A percentile compares a stretch with the other conserved stretches of the same genome.
Evolutionary conservation across 2,888 invertebrate species (phyloP).

Genomic region (Hofmannophila pseudospretella): DNA sequence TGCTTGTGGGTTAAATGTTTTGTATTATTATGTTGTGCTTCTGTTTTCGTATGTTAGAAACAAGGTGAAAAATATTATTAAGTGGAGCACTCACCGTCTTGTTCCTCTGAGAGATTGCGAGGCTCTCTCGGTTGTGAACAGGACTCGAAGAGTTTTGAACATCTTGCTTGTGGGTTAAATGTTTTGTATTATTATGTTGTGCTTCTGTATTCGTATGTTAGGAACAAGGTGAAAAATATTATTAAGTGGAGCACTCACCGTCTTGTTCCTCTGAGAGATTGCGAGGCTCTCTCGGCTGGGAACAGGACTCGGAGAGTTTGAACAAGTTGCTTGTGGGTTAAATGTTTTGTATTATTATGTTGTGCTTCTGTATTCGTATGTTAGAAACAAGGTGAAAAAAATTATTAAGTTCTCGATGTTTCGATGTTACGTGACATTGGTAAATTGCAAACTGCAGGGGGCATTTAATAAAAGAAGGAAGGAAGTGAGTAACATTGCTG

Average conservation of each 20-base stretch:
- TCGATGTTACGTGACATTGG: too few species aligned
- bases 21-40: neutral
- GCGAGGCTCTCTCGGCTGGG: too few species aligned
- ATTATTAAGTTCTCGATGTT: too few species aligned
- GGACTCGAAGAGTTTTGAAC: neutral
- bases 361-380: neutral
- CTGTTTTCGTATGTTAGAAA: conserved; percentile 35
- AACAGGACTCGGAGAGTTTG: too few species aligned
- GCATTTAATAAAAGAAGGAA: too few species aligned
- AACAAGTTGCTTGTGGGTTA: neutral
- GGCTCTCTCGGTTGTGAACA: conserved; percentile 11
- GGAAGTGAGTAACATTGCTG: too few species aligned
- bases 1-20: neutral
- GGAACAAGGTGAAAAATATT: conserved; percentile 62
- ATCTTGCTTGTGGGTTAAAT: neutral
- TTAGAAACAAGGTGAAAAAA: too few species aligned
- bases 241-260: conserved; percentile 65
- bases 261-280: too few species aligned
- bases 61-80: conserved; percentile 78
- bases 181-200: neutral
- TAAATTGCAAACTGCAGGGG: too few species aligned
- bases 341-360: neutral
- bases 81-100: conserved; percentile 52
- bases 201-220: neutral
- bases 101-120: neutral